phyloP scores from a whole-genome alignment of 2,888 invertebrate genomes.

The Drosophila vallismaia region DNA sequence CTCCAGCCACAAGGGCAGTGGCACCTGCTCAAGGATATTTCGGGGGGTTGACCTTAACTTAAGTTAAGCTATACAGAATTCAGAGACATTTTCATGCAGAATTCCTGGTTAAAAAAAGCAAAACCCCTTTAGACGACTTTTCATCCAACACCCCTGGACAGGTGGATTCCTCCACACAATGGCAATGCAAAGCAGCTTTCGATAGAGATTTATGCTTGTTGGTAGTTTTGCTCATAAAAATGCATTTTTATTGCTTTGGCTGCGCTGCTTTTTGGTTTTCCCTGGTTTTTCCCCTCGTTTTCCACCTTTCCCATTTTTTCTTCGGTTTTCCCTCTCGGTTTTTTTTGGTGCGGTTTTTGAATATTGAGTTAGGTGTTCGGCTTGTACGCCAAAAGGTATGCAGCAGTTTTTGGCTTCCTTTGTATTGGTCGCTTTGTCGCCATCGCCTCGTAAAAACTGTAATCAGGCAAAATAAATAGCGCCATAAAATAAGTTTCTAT shows the following conservation, averaged over 20 bases:
- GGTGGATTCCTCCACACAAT: slow-evolving; percentile 39
- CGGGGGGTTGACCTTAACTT: background rate
- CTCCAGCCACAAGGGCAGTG: slow-evolving; percentile 10
- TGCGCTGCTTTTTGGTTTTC: slow-evolving; percentile 50
- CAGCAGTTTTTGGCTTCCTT: slow-evolving; percentile 34
- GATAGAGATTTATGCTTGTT: slow-evolving; percentile 79
- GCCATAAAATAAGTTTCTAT: slow-evolving; percentile 79
- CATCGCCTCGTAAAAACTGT: slow-evolving; percentile 74
- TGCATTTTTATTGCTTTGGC: slow-evolving; percentile 77
- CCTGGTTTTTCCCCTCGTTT: background rate
- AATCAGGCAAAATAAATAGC: slow-evolving; percentile 77
- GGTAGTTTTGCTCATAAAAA: slow-evolving; percentile 79
- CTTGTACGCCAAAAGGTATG: slow-evolving; percentile 53
- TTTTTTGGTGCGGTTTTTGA: slow-evolving; percentile 57
- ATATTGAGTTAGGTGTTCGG: slow-evolving; percentile 74
- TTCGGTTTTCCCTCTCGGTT: background rate
- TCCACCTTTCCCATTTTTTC: background rate
- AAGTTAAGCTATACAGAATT: too few species aligned
- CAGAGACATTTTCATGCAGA: too few species aligned
- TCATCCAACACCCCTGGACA: slow-evolving; percentile 8
- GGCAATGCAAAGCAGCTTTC: slow-evolving; percentile 78
- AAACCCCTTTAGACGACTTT: background rate
- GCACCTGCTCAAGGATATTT: background rate
- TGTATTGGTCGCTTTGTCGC: slow-evolving; percentile 52
- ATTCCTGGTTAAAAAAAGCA: too few species aligned